Conservation (phyloP, 2,888 invertebrate species). For the Heteromyza rotundicornis region DNA sequence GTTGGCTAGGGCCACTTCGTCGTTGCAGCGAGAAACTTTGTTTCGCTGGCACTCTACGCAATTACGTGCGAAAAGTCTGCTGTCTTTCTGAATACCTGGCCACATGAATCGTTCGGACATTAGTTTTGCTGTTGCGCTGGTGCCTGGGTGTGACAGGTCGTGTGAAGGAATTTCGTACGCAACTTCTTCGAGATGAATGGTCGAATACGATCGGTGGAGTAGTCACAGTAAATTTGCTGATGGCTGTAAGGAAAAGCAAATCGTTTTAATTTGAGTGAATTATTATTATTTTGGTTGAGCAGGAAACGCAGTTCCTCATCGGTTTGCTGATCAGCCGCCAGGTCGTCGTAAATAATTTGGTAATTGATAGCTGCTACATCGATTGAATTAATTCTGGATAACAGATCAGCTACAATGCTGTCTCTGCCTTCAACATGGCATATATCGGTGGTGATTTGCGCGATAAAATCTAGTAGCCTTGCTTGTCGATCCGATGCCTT, state of each 20-base stretch:
- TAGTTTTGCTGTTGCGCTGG: not conserved
- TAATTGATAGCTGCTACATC: no score
- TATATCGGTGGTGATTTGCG: slow-evolving; percentile 26
- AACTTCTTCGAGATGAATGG: not conserved
- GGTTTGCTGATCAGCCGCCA: not conserved
- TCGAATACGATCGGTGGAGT: not conserved
- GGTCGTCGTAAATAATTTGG: not conserved
- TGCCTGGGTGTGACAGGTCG: not conserved
- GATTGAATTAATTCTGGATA: not conserved
- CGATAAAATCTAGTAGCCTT: slow-evolving; percentile 21
- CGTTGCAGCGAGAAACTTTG: no score
- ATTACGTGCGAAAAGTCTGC: no score
- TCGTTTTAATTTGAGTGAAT: not conserved
- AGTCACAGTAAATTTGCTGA: not conserved
- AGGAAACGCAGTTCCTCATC: not conserved
- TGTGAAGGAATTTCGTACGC: not conserved
- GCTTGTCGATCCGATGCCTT: slow-evolving; percentile 25
- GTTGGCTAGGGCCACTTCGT: slow-evolving; percentile 6
- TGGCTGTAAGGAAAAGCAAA: not conserved
- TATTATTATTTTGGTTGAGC: no score
- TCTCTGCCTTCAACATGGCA: slow-evolving; percentile 1
- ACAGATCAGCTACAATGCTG: not conserved
- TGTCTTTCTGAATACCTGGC: no score
- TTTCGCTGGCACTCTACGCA: no score
- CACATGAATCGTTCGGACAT: no score